Evolutionary conservation across 2,797 vertebrate genomes (phyloP), one percentile per base, ranked within the genome.

Genomic region (Sarcophilus harrisii): DNA sequence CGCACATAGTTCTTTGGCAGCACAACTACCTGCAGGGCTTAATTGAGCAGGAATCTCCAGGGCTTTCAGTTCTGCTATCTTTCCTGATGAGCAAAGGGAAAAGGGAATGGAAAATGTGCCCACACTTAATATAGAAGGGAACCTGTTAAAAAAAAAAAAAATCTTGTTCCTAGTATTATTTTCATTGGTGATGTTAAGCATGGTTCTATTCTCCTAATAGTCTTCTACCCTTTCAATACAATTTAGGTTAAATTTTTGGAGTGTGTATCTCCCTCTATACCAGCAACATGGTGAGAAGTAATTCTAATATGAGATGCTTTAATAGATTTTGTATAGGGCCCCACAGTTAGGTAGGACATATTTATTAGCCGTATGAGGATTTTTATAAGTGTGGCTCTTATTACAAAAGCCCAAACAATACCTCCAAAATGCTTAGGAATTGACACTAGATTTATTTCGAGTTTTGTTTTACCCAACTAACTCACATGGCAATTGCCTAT

Each of bases 31-130:
- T 93, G 87, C n/a, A 3, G 96, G 96, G 96, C 94, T 96, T 98
- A 96, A 97, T 97, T 97, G 96, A 97, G 96, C 94, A 29, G 11
- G 73, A 94, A 91, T 97, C 97, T 97, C 97, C 62, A 3, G 59
- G 94, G 97, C 96, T 10, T 90, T 97, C 55, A 0, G 0, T 90
- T 92, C 95, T 92, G 96, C 95, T 95, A 54, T 97, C 66, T 81
- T 97, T 98, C 94, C 95, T 97, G 98, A 98, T 97, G 97, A 97
- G 96, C 94, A 58, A 91, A 60, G 97, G 91, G 95, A 97, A 60
- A 93, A 91, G 94, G 93, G 95, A 97, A 73, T 11, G 6, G 90
- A 93, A 96, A 93, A 90, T 2, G 58, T 0, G 1, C 54, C 94
- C 52, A 3, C 91, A 57, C 54, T 96, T 96, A 97, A 97, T 97